Evolutionary conservation across 2,113 vertebrate species (phyloP).

Genomic region (Mionectes macconnelli): DNA sequence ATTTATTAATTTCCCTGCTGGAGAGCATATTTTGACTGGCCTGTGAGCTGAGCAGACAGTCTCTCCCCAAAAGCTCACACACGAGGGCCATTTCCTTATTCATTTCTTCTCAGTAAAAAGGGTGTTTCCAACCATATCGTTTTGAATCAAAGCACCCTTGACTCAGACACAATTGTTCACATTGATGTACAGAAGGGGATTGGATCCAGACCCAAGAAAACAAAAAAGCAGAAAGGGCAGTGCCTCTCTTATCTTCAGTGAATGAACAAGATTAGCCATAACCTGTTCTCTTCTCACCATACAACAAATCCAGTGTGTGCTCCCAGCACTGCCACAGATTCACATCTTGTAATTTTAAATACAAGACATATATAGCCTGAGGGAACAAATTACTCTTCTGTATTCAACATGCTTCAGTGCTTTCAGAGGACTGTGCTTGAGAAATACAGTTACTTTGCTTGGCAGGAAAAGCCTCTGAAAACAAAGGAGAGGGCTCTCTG

Average conservation of each 20-base stretch:
- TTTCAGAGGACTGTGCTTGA: slow-evolving; percentile 54
- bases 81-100: slow-evolving; percentile 37
- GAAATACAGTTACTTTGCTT: slow-evolving; percentile 57
- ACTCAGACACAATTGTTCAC: slow-evolving; percentile 64
- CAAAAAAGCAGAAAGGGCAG: slow-evolving; percentile 31
- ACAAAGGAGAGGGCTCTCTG: slow-evolving; percentile 45
- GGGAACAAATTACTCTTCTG: slow-evolving; percentile 68
- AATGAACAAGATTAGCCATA: slow-evolving; percentile 57
- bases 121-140: slow-evolving; percentile 54
- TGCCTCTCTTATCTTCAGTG: slow-evolving; percentile 44
- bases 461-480: slow-evolving; percentile 47
- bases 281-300: slow-evolving; percentile 61
- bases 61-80: slow-evolving; percentile 56
- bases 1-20: slow-evolving; percentile 49
- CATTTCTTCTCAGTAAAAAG: slow-evolving; percentile 39
- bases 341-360: slow-evolving; percentile 70
- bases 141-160: slow-evolving; percentile 63
- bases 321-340: slow-evolving; percentile 43
- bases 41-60: slow-evolving; percentile 20
- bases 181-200: slow-evolving; percentile 45
- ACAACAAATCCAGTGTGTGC: slow-evolving; percentile 55
- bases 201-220: slow-evolving; percentile 41
- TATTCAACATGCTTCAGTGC: slow-evolving; percentile 66
- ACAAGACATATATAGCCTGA: slow-evolving; percentile 64
- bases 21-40: slow-evolving; percentile 68